These are phyloP conservation scores for Speoplatyrhinus poulsoni DNA, from an alignment of 2,113 vertebrate species.

Conservation along the genomic window DNA sequence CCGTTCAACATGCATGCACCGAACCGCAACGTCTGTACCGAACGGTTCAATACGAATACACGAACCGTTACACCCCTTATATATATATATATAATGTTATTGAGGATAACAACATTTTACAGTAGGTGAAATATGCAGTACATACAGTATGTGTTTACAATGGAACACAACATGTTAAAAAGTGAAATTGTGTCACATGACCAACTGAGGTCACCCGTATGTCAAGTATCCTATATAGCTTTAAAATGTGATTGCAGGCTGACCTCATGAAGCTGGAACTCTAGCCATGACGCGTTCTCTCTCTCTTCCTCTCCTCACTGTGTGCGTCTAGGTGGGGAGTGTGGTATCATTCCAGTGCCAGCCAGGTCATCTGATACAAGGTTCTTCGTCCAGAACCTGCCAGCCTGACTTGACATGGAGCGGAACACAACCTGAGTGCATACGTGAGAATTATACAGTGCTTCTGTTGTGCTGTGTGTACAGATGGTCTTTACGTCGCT, in stretches of 20 bases:
- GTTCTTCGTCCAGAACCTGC: conserved; percentile 71
- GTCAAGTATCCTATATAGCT: too few relatives aligned
- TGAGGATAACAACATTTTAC: background rate
- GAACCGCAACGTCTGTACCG: too few relatives aligned
- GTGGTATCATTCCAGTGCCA: conserved; percentile 74
- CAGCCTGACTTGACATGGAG: conserved; percentile 71
- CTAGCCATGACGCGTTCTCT: background rate
- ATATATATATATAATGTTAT: background rate
- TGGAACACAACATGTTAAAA: too few relatives aligned
- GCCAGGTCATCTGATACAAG: conserved; percentile 72
- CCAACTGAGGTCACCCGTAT: too few relatives aligned
- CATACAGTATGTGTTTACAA: background rate
- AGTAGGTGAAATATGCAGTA: background rate
- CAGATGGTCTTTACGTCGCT: background rate
- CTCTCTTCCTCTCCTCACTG: background rate
- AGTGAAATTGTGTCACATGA: too few relatives aligned
- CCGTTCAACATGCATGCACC: too few relatives aligned
- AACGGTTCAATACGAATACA: too few relatives aligned
- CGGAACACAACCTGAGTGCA: conserved; percentile 68
- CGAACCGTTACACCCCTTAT: too few relatives aligned
- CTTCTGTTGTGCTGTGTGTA: background rate
- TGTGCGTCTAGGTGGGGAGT: conserved; percentile 56
- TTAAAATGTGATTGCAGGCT: background rate
- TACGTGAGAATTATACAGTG: conserved; percentile 54
- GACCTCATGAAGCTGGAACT: background rate